A percentile compares a stretch with the other conserved stretches of the same genome.
Conservation (phyloP, 2,113 vertebrate species). For the Triplophysa dalaica region DNA sequence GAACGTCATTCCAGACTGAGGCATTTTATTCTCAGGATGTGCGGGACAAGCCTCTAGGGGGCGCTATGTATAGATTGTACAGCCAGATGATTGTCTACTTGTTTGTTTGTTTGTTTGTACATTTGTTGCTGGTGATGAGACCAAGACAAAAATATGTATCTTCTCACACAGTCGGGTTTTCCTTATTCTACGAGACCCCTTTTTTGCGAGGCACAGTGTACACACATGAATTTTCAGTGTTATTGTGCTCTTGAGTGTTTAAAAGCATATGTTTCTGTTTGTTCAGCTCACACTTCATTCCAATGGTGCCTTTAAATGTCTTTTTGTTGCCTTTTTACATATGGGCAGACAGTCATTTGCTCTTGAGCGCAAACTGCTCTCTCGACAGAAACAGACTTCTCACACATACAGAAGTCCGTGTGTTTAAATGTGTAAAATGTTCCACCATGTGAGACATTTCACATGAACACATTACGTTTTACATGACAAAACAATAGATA, state of each 20-base stretch:
- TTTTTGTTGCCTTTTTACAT: slow-evolving; percentile 48
- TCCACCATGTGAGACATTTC: neutral
- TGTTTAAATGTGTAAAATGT: neutral
- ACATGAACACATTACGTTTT: too few species aligned
- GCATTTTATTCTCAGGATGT: slow-evolving; percentile 97
- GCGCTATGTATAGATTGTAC: slow-evolving; percentile 91
- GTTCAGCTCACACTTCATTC: slow-evolving; percentile 25
- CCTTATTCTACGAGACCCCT: neutral
- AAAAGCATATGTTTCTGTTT: slow-evolving; percentile 5
- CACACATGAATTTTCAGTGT: slow-evolving; percentile 26
- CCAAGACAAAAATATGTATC: slow-evolving; percentile 84
- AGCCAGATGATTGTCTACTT: slow-evolving; percentile 88
- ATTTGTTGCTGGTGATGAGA: slow-evolving; percentile 95
- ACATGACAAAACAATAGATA: too few species aligned
- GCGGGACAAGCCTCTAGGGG: slow-evolving; percentile 84
- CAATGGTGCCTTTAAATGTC: slow-evolving; percentile 47
- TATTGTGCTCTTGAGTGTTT: slow-evolving; percentile 33
- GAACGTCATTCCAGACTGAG: slow-evolving; percentile 75
- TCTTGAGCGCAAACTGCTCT: slow-evolving; percentile 17
- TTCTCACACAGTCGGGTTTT: slow-evolving; percentile 60
- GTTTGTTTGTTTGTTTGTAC: slow-evolving; percentile 67
- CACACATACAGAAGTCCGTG: slow-evolving; percentile 2
- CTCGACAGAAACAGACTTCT: neutral
- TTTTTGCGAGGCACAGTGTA: slow-evolving; percentile 21
- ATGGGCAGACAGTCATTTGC: neutral